These are phyloP conservation scores for Drosophila affinis DNA, from an alignment of 2,888 invertebrate genomes.

Conservation along the genomic window DNA sequence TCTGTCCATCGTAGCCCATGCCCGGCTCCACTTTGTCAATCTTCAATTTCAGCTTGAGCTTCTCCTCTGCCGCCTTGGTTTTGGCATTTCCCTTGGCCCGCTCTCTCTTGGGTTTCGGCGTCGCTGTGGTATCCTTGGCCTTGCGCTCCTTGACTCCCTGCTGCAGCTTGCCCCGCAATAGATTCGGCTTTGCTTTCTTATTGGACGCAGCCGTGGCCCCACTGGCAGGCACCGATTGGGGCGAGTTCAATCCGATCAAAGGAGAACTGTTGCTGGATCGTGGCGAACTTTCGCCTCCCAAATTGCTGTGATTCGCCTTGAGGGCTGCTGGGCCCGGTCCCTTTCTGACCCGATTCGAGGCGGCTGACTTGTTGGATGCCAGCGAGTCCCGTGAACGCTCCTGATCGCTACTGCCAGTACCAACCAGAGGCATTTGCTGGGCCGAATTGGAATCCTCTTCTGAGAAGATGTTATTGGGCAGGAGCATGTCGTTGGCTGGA, in stretches of 20 bases:
- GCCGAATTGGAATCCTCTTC: constrained; percentile 85
- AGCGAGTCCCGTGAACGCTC: constrained; percentile 84
- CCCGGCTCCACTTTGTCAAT: constrained; percentile 89
- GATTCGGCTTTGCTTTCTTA: constrained; percentile 79
- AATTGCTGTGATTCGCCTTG: constrained; percentile 30
- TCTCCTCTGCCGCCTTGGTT: constrained; percentile 85
- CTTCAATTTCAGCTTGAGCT: constrained; percentile 92
- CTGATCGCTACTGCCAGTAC: constrained; percentile 84
- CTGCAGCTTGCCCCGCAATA: constrained; percentile 81
- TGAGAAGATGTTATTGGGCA: constrained; percentile 74
- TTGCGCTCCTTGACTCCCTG: constrained; percentile 81
- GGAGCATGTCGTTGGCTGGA: constrained; percentile 69
- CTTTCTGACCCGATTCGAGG: constrained; percentile 29
- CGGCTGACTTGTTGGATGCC: constrained; percentile 84
- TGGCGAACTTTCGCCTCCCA: constrained; percentile 59
- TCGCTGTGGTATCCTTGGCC: constrained; percentile 60
- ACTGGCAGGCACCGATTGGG: constrained; percentile 25
- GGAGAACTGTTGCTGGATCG: constrained; percentile 66
- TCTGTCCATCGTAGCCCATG: constrained; percentile 23
- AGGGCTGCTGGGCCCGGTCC: constrained; percentile 22
- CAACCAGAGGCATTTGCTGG: constrained; percentile 64
- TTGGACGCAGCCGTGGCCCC: constrained; percentile 22
- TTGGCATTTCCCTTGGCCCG: constrained; percentile 76
- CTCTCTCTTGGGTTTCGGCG: constrained; percentile 74
- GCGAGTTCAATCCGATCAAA: constrained; percentile 46